Conservation (phyloP, 2,888 invertebrate species). For the Caenorhabditis sp. region DNA sequence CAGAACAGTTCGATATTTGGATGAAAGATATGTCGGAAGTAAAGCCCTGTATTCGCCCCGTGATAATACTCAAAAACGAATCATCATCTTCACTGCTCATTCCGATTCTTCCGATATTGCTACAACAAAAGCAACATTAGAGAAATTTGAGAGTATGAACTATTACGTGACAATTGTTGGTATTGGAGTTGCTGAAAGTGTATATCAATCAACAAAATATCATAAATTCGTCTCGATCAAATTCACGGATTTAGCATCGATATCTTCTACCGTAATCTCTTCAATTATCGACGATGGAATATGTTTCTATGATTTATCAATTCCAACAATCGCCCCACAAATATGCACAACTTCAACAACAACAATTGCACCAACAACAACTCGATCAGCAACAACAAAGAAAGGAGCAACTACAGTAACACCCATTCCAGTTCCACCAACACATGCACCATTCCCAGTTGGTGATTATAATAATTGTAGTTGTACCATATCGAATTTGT, state of each 20-base stretch:
- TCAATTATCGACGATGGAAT: constrained; percentile 33
- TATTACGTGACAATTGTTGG: constrained; percentile 33
- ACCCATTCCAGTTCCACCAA: constrained; percentile 16
- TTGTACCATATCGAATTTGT: constrained; percentile 22
- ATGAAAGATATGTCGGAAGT: constrained; percentile 25
- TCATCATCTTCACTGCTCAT: constrained; percentile 32
- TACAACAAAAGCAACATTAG: constrained; percentile 16
- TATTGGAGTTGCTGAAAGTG: constrained; percentile 23
- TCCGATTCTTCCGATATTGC: constrained; percentile 18
- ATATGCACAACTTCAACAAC: constrained; percentile 28
- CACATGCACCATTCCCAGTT: constrained; percentile 36
- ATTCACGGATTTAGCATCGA: constrained; percentile 15
- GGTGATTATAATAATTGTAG: constrained; percentile 41
- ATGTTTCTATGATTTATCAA: constrained; percentile 29
- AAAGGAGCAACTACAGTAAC: constrained; percentile 11
- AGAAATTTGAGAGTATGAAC: constrained; percentile 15
- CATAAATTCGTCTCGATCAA: constrained; percentile 29
- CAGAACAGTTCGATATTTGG: constrained; percentile 36
- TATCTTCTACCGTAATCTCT: constrained; percentile 19
- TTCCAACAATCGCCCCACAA: constrained; percentile 16
- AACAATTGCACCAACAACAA: constrained; percentile 11
- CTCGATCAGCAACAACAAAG: constrained; percentile 8
- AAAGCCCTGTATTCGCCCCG: constrained; percentile 20
- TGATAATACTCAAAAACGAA: constrained; percentile 20
- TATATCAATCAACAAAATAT: constrained; percentile 20